These are phyloP conservation scores for Nothobranchius furzeri DNA, from an alignment of 2,113 vertebrate genomes.

Conservation along the genomic window DNA sequence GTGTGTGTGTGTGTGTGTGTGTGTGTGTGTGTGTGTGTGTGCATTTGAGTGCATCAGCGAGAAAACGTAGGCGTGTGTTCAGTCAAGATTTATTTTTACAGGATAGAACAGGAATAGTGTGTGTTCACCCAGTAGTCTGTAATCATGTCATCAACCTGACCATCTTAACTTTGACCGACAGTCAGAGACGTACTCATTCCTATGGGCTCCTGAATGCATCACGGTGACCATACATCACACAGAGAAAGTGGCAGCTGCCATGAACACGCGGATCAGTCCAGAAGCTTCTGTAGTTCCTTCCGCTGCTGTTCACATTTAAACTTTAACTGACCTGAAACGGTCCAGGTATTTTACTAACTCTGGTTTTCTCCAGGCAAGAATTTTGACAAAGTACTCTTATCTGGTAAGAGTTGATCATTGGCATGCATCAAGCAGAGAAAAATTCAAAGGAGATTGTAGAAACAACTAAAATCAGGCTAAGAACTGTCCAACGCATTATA, in stretches of 20 bases:
- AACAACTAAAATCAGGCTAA: no score
- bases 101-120: constrained; percentile 1
- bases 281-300: constrained; percentile 56
- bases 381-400: no score
- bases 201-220: constrained; percentile 47
- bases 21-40: constrained; percentile 23
- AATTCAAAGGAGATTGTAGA: no score
- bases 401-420: no score
- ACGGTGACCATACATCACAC: constrained; percentile 12
- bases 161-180: constrained; percentile 47
- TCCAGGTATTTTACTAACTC: no score
- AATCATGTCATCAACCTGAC: constrained; percentile 54
- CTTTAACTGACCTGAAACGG: constrained; percentile 43
- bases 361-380: neutral
- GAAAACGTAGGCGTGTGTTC: constrained; percentile 18
- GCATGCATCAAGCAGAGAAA: no score
- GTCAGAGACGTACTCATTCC: constrained; percentile 39
- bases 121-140: constrained; percentile 36
- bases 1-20: no score
- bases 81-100: constrained; percentile 12
- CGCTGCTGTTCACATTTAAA: constrained; percentile 36
- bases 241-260: constrained; percentile 30
- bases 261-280: constrained; percentile 28
- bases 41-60: constrained; percentile 23
- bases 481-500: no score